Percentiles rank a stretch among this genome's conserved stretches.
phyloP scores from a whole-genome alignment of 2,113 vertebrate species.

The Brachyhypopomus gauderio region DNA sequence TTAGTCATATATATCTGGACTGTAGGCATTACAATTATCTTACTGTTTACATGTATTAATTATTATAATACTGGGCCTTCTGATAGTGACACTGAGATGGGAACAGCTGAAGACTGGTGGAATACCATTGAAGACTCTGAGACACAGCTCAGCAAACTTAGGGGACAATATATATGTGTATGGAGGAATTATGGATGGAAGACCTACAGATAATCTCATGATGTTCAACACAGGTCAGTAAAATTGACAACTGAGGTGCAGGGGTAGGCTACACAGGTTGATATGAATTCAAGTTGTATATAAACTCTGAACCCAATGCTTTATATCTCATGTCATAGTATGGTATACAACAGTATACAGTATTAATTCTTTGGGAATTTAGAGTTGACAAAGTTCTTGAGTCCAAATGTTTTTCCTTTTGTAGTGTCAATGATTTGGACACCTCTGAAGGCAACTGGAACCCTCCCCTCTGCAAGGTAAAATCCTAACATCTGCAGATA shows the following conservation, averaged over 20 bases:
- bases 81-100: conserved; percentile 69
- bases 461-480: conserved; percentile 70
- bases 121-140: conserved; percentile 60
- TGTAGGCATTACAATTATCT: not conserved
- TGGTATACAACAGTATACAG: not conserved
- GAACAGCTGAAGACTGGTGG: conserved; percentile 61
- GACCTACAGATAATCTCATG: conserved; percentile 63
- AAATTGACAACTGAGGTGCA: not conserved
- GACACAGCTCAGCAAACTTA: conserved; percentile 63
- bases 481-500: not conserved
- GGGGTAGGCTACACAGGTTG: no score
- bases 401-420: not conserved
- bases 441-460: conserved; percentile 70
- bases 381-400: not conserved
- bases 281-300: no score
- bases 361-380: not conserved
- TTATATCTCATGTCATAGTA: no score
- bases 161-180: conserved; percentile 72
- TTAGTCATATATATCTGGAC: not conserved
- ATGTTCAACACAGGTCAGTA: conserved; percentile 75
- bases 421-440: conserved; percentile 75
- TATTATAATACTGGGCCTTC: not conserved
- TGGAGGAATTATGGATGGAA: conserved; percentile 59
- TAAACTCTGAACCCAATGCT: no score
- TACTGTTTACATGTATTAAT: not conserved